Conservation (phyloP, 1,140 invertebrate species). For the Brachionus angularis region DNA sequence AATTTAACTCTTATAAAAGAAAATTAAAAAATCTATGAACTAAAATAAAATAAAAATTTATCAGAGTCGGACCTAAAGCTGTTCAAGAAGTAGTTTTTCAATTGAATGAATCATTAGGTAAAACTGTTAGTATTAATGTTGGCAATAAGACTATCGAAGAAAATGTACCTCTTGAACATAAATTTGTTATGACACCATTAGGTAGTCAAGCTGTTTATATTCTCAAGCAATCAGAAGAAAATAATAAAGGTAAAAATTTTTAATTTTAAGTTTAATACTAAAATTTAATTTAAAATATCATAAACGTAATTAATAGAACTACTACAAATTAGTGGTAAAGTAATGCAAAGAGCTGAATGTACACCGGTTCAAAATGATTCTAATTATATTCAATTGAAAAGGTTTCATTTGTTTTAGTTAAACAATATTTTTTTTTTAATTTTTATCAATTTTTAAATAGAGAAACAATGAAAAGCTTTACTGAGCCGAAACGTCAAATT, state of each 20-base stretch:
- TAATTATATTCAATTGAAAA: conserved; percentile 82
- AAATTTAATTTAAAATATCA: conserved; percentile 45
- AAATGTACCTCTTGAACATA: conserved; percentile 78
- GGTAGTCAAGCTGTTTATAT: conserved; percentile 64
- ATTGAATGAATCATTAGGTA: conserved; percentile 23
- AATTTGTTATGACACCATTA: conserved; percentile 79
- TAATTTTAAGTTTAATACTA: conserved; percentile 44
- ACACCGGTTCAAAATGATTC: conserved; percentile 74
- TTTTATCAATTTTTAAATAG: conserved; percentile 47
- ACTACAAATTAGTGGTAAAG: conserved; percentile 81
- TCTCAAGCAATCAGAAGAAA: conserved; percentile 23
- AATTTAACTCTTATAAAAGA: conserved; percentile 48
- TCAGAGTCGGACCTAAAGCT: conserved; percentile 65
- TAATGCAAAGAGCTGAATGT: conserved; percentile 88
- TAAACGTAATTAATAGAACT: conserved; percentile 65
- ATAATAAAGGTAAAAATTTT: conserved; percentile 48
- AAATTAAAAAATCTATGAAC: background rate
- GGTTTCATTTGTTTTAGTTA: conserved; percentile 52
- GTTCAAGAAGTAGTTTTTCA: conserved; percentile 49
- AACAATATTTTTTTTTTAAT: background rate
- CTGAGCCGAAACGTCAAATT: conserved; percentile 50
- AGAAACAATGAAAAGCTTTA: conserved; percentile 46
- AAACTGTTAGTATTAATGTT: conserved; percentile 23
- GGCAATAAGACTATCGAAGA: conserved; percentile 10
- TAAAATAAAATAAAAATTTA: background rate